Percentiles rank a stretch among this genome's conserved stretches.
Conservation (phyloP, 1,140 invertebrate genomes). For the Drosophila ercepeae region DNA sequence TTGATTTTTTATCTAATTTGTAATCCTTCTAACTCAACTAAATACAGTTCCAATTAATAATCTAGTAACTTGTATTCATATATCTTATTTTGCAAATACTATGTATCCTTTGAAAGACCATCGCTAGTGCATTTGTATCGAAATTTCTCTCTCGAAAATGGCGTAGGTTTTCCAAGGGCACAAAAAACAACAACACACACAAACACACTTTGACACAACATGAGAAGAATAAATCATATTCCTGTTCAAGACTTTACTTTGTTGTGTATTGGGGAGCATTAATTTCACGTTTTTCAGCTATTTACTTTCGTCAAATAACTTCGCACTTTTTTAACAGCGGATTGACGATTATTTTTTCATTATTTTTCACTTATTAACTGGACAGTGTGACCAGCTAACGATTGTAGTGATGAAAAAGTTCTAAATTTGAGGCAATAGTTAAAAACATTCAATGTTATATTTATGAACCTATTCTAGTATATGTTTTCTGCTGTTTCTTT, state of each 20-base stretch:
- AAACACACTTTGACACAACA: conserved; percentile 10
- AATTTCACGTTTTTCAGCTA: conserved; percentile 9
- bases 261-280: not conserved
- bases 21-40: too few species aligned
- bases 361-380: conserved; percentile 12
- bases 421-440: too few species aligned
- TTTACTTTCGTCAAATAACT: conserved; percentile 1
- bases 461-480: too few species aligned
- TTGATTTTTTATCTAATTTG: too few species aligned
- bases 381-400: too few species aligned
- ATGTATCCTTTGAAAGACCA: not conserved
- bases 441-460: too few species aligned
- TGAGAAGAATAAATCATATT: conserved; percentile 9
- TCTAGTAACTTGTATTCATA: too few species aligned
- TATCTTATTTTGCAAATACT: not conserved
- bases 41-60: too few species aligned
- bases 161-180: conserved; percentile 64
- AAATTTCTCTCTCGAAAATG: conserved; percentile 72
- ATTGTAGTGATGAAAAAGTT: too few species aligned
- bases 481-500: too few species aligned
- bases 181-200: conserved; percentile 48
- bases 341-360: conserved; percentile 33
- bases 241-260: not conserved
- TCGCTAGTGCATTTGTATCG: conserved; percentile 1
- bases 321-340: conserved; percentile 26